Conservation (phyloP, 35 echinoderm and acorn worm species). For the Heliocidaris erythrogramma region DNA sequence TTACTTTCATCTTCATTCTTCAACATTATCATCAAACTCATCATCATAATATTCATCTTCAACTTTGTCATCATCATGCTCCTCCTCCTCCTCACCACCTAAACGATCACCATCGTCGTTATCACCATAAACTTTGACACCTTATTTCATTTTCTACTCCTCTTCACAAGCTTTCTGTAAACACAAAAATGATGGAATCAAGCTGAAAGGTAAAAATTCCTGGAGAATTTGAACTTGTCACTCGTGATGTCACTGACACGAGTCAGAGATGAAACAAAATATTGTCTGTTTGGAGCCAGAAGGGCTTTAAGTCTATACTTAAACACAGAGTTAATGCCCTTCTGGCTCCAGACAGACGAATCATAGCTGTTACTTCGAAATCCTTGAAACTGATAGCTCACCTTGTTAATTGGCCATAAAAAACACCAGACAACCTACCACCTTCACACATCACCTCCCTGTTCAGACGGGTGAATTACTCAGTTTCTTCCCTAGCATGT, state of each 20-base stretch:
- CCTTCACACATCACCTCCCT: background rate
- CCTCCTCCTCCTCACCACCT: background rate
- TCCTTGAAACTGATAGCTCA: background rate
- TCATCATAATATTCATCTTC: too few relatives aligned
- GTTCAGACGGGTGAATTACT: background rate
- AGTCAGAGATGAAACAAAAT: background rate
- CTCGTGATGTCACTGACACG: background rate
- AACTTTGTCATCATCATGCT: background rate
- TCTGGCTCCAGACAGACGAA: too few relatives aligned
- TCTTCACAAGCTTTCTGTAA: background rate
- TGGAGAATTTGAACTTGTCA: background rate
- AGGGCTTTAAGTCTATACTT: too few relatives aligned
- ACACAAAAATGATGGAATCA: background rate
- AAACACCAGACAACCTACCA: background rate
- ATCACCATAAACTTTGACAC: background rate
- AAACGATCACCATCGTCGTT: background rate
- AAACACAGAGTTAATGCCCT: too few relatives aligned
- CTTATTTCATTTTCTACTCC: background rate
- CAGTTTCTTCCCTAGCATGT: too few relatives aligned
- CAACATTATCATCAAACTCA: too few relatives aligned
- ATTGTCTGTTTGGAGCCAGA: too few relatives aligned
- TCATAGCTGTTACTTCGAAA: background rate
- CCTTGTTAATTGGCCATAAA: slow-evolving; percentile 2
- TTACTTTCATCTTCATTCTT: background rate
- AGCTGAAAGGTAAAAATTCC: background rate